These are phyloP conservation scores for Corbicula japonica DNA, from an alignment of 2,888 invertebrate species.

Conservation along the genomic window DNA sequence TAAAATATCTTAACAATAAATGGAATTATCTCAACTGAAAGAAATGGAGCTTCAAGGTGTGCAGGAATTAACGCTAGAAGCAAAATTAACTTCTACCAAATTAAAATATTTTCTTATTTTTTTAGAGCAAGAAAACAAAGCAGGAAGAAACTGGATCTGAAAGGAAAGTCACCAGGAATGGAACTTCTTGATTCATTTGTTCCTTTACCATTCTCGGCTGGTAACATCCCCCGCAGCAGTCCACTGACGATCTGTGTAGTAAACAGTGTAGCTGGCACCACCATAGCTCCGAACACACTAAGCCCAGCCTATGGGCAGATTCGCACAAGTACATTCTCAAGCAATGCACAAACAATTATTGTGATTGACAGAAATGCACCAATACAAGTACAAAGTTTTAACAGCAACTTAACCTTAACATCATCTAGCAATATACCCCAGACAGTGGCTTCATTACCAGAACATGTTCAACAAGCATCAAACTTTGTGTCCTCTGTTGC, in stretches of 20 bases:
- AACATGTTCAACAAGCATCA: too few relatives aligned
- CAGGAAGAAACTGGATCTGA: conserved; percentile 38
- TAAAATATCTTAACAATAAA: too few relatives aligned
- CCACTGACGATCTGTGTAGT: conserved; percentile 45
- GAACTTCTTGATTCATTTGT: conserved; percentile 25
- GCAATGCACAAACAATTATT: conserved; percentile 23
- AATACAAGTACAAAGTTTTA: background rate
- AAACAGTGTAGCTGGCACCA: conserved; percentile 16
- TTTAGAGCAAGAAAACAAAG: conserved; percentile 21
- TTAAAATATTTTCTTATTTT: too few relatives aligned
- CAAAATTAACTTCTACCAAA: too few relatives aligned
- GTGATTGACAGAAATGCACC: conserved; percentile 28
- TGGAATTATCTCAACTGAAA: too few relatives aligned
- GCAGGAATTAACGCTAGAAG: too few relatives aligned
- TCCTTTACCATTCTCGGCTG: conserved; percentile 33
- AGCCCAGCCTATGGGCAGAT: background rate
- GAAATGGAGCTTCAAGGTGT: too few relatives aligned
- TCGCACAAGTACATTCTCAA: background rate
- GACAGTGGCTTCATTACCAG: background rate
- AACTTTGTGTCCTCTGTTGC: too few relatives aligned
- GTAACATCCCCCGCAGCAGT: background rate
- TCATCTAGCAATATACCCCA: background rate
- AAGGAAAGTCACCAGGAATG: conserved; percentile 6
- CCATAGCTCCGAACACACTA: background rate
- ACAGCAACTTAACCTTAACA: conserved; percentile 10